These are phyloP conservation scores for Pristionchus arcanus DNA, from an alignment of 2,888 invertebrate species.

Conservation along the genomic window DNA sequence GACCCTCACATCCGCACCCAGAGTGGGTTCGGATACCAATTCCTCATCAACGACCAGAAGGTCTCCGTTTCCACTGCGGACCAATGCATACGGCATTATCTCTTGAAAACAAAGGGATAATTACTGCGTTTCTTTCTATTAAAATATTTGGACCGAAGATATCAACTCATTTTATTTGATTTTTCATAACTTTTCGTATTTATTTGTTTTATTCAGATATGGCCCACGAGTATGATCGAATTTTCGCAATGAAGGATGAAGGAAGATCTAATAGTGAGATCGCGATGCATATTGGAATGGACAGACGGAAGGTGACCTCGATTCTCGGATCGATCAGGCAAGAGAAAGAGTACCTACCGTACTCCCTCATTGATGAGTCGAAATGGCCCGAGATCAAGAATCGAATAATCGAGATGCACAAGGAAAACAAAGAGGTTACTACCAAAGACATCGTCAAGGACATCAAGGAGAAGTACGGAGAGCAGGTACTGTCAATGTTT, in stretches of 20 bases:
- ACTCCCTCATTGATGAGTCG: not conserved
- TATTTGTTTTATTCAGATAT: not conserved
- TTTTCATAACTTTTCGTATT: not conserved
- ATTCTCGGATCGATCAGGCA: not conserved
- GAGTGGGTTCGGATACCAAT: not conserved
- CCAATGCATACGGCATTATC: too few relatives aligned
- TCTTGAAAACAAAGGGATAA: not conserved
- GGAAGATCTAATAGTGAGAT: not conserved
- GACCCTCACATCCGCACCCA: not conserved
- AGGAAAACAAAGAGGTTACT: too few relatives aligned
- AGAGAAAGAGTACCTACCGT: not conserved
- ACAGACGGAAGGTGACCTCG: not conserved
- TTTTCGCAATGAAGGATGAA: not conserved
- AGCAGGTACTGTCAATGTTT: too few relatives aligned
- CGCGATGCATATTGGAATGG: not conserved
- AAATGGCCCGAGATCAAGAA: not conserved
- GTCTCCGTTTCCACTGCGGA: not conserved
- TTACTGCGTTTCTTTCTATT: not conserved
- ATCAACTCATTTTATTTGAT: not conserved
- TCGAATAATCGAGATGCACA: too few relatives aligned
- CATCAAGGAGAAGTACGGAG: too few relatives aligned
- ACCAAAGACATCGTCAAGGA: too few relatives aligned
- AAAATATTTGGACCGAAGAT: not conserved
- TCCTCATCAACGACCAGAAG: not conserved
- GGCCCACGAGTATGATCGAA: not conserved